phyloP scores from a whole-genome alignment of 2,888 invertebrate species.

The Napeogenes inachia region DNA sequence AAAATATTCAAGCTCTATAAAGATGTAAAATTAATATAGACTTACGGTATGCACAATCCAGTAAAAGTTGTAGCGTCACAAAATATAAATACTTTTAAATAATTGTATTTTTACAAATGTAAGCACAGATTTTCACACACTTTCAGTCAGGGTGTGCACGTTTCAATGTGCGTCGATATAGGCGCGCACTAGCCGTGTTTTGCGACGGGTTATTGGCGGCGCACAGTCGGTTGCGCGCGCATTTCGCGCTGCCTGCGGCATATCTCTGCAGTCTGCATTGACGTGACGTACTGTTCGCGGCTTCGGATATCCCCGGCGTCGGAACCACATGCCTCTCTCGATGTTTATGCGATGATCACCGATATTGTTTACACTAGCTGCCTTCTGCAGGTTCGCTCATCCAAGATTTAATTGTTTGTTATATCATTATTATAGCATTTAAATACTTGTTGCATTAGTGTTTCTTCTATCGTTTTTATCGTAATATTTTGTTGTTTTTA shows the following conservation, averaged over 20 bases:
- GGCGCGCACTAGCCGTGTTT: constrained; percentile 54
- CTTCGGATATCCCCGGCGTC: constrained; percentile 10
- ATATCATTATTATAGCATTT: too few species aligned
- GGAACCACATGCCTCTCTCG: background rate
- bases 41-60: too few species aligned
- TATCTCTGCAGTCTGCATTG: constrained; percentile 44
- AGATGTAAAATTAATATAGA: too few species aligned
- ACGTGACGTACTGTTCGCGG: constrained; percentile 29
- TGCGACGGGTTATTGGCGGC: constrained; percentile 54
- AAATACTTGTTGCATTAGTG: too few species aligned
- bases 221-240: constrained; percentile 37
- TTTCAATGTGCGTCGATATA: constrained; percentile 53
- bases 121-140: constrained; percentile 34
- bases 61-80: background rate
- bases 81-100: constrained; percentile 10
- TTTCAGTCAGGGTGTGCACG: constrained; percentile 43
- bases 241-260: constrained; percentile 51
- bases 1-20: too few species aligned
- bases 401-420: background rate
- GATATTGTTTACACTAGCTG: background rate
- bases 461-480: too few species aligned
- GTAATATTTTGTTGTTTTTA: too few species aligned
- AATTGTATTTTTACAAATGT: constrained; percentile 23
- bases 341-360: background rate
- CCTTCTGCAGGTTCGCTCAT: background rate